Evolutionary conservation across 2,113 vertebrate genomes (phyloP).

Genomic region (Anhinga anhinga): DNA sequence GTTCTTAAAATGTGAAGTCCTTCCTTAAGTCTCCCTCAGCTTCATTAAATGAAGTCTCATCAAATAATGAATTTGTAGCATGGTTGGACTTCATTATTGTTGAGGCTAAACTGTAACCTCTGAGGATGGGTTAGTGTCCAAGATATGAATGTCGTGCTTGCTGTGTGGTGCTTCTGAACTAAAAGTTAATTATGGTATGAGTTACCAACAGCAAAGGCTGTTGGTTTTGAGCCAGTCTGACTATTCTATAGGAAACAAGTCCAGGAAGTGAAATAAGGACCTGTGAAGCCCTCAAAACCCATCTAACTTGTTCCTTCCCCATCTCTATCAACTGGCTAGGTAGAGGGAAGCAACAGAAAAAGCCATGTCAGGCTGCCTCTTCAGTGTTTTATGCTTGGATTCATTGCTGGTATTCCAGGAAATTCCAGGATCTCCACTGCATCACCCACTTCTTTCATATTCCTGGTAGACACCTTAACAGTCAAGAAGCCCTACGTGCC

Average conservation of each 20-base stretch:
- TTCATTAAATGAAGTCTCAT: neutral
- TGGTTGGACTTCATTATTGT: neutral
- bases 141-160: rapidly evolving
- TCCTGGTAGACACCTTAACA: neutral
- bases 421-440: neutral
- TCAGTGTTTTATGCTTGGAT: neutral
- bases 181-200: neutral
- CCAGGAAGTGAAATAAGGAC: neutral
- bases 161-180: neutral
- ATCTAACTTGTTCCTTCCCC: neutral
- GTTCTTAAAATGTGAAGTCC: neutral
- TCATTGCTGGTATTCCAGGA: neutral
- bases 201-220: neutral
- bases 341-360: neutral
- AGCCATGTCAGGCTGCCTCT: neutral
- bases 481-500: neutral
- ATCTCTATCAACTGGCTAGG: neutral
- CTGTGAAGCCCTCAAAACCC: neutral
- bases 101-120: neutral
- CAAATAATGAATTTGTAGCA: rapidly evolving
- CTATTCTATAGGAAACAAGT: neutral
- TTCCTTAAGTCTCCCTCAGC: neutral
- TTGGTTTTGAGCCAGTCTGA: neutral
- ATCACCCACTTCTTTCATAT: neutral
- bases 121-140: neutral